Evolutionary conservation across 2,888 invertebrate genomes (phyloP).

Genomic region (Chelonus formosanus): DNA sequence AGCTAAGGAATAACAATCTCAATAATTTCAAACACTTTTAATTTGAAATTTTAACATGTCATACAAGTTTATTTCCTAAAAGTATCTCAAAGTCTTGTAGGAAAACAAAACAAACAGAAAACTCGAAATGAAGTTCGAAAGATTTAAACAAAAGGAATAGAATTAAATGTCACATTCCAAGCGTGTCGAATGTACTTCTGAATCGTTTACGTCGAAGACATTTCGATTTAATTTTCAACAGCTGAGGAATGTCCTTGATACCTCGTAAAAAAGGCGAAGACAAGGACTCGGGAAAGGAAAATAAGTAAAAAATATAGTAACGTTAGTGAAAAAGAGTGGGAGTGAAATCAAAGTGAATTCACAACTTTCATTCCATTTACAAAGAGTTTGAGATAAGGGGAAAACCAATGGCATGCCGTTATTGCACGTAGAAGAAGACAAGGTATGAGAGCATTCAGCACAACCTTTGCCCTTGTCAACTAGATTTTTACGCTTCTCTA

Average conservation of each 20-base stretch:
- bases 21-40: too few species aligned
- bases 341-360: constrained; percentile 60
- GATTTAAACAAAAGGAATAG: neutral
- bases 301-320: constrained; percentile 10
- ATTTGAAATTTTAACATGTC: too few species aligned
- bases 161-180: constrained; percentile 29
- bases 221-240: constrained; percentile 60
- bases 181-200: constrained; percentile 37
- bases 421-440: constrained; percentile 48
- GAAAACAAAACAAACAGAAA: neutral
- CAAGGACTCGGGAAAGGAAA: constrained; percentile 31
- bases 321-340: constrained; percentile 16
- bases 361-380: constrained; percentile 52
- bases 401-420: constrained; percentile 58
- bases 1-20: too few species aligned
- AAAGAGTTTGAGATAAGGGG: constrained; percentile 27
- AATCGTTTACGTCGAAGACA: constrained; percentile 54
- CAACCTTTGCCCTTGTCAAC: constrained; percentile 39
- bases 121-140: neutral
- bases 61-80: neutral
- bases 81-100: neutral
- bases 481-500: constrained; percentile 31
- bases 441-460: constrained; percentile 37
- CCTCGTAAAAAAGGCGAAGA: constrained; percentile 24
- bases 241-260: constrained; percentile 29